Base-by-base conservation (phyloP, 1,140 invertebrate species). In the Mamestra configurata region DNA sequence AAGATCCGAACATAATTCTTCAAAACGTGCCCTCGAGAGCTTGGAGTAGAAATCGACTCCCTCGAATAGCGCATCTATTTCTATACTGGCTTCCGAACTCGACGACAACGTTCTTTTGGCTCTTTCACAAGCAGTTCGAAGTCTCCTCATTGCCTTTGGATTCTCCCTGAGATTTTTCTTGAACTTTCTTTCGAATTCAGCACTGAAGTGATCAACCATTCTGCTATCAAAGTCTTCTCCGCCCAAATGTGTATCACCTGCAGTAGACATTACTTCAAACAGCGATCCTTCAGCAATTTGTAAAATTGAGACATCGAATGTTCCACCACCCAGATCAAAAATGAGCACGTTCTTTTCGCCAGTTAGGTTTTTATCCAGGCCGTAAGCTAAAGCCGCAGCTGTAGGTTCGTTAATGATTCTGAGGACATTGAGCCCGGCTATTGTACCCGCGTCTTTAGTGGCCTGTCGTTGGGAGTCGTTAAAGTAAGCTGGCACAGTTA, bases 31-130 rank as follows among this genome's bases (percentile, higher is more conserved):
- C 83, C 98, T 96, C 10, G 97, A 97, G 22, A 98, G 97, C 88
- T 97, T 98, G 0, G 98, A 97, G 93, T 98, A 98, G 90, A 98
- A 98, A 89, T 99, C 98, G 35, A 97, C 96, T 11, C 97, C 97
- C 79, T 98, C 97, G 80, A 96, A 96, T n/a, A 98, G 88, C 3
- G 97, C 97, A 90, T 98, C 97, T 55, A 97, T 97, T 95, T 97
- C 97, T 79, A 98, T 88, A 84, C 96, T 97, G 0, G 97, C 96
- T 94, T 97, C 96, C 1, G 96, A 96, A 85, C 96, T 96, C 0
- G 96, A 97, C 0, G 97, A 97, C 8, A 97, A 83, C 0, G 96
- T 97, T 79, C 97, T 94, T 89, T 97, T 97, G 2, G 96, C 96
- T 89, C 96, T 96, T 95, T 98, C 97, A 89, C 97, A 97, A 20